Base-by-base conservation (phyloP, 2,113 vertebrate genomes). In the Gallinago paraguaiae region DNA sequence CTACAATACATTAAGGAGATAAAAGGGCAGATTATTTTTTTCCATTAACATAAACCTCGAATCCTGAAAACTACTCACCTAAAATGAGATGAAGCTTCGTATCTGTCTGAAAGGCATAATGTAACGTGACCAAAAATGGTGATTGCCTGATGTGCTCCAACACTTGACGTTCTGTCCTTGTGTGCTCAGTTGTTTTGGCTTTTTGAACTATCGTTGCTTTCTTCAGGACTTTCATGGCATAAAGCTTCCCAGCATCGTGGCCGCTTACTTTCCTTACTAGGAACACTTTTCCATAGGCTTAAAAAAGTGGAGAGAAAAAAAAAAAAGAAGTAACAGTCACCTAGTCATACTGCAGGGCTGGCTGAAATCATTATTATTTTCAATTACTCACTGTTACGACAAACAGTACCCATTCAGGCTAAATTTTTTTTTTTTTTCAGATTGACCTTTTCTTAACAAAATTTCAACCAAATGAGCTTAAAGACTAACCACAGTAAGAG, bases 221-320 rank as follows among this genome's bases (percentile, higher is more conserved):
- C 97, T 99, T 99, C 97, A 99, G 96, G 19, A 99, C 99, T 96
- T 99, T 99, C 99, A 99, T 99, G 77, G 99, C 99, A 35, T 99
- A 99, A 69, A 99, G 98, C 86, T 99, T 99, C 56, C 99, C 98
- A 11, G 99, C 94, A 94, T 99, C 99, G 3, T 99, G 99, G 17
- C 99, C 99, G 1, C 99, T 99, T 92, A 99, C 98, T 96, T 99
- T 99, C 82, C 99, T 98, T 74, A 99, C 99, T 27, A 99, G 98
- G 97, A 99, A 99, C 82, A 99, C 99, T 95, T 99, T 99, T 86
- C 99, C 99, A 30, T 99, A 99, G 18, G 99, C 99, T 99, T 97
- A 59, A 92, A 93, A 63, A 84, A 80, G 35, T 13, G 12, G 19
- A 37, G 23, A 77, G 5, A 16, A 25, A 67, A 53, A n/a, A 28